These are phyloP conservation scores for Leucoma salicis DNA, from an alignment of 2,888 invertebrate species.

Conservation along the genomic window DNA sequence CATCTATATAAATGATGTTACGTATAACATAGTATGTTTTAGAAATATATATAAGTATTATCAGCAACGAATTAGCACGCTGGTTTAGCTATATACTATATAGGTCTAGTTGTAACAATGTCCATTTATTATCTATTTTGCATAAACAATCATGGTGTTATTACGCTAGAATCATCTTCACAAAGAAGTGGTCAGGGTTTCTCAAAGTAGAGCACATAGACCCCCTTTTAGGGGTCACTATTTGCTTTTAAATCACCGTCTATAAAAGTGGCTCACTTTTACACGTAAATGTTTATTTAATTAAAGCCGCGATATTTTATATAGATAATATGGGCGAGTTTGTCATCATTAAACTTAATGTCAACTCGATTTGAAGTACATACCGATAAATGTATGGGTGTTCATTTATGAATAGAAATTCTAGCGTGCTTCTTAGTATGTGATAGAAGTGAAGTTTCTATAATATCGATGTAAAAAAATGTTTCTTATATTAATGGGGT, in stretches of 20 bases:
- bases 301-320: too few species aligned
- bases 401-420: constrained; percentile 12
- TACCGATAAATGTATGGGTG: constrained; percentile 3
- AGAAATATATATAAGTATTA: neutral
- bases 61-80: constrained; percentile 1
- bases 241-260: neutral
- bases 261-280: too few species aligned
- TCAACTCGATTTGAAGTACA: too few species aligned
- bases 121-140: too few species aligned
- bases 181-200: too few species aligned
- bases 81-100: neutral
- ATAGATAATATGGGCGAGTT: too few species aligned
- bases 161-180: too few species aligned
- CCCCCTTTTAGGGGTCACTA: neutral
- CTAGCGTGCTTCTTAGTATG: neutral
- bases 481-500: too few species aligned
- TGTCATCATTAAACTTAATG: too few species aligned
- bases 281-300: too few species aligned
- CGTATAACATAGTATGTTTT: constrained; percentile 1
- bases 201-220: neutral
- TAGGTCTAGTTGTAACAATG: neutral
- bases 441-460: neutral
- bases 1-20: constrained; percentile 16
- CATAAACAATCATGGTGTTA: too few species aligned
- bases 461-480: too few species aligned